Conservation (phyloP, 2,113 vertebrate species). For the Synodontis membranacea region DNA sequence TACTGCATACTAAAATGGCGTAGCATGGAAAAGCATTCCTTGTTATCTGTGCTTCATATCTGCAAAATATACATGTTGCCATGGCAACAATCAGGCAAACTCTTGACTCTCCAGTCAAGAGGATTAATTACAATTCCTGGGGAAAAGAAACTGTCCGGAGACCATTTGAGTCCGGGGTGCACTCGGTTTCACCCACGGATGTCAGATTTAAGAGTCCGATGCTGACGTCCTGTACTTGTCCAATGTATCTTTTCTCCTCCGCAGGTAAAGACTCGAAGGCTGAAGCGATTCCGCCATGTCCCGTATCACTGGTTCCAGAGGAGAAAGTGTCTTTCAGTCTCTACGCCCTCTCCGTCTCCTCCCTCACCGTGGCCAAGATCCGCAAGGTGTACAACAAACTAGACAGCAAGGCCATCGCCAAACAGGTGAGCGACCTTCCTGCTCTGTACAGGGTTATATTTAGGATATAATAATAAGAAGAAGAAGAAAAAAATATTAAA, state of each 20-base stretch:
- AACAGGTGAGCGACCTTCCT: slow-evolving; percentile 80
- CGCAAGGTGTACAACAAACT: slow-evolving; percentile 96
- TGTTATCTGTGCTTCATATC: background rate
- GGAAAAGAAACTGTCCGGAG: background rate
- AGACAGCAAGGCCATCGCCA: slow-evolving; percentile 97
- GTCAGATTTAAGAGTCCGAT: background rate
- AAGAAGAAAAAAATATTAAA: background rate
- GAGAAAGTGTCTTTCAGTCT: slow-evolving; percentile 97
- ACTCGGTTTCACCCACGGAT: background rate
- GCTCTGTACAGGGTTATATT: background rate
- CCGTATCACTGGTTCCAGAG: slow-evolving; percentile 87
- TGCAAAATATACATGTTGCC: background rate
- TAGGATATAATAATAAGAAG: background rate
- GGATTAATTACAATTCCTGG: background rate
- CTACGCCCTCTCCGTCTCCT: slow-evolving; percentile 87
- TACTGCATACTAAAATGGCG: background rate
- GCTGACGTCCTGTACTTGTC: background rate
- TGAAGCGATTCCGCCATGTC: slow-evolving; percentile 76
- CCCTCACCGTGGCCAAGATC: slow-evolving; percentile 93
- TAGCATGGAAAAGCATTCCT: background rate
- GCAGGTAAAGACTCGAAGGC: slow-evolving; percentile 92
- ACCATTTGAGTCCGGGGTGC: background rate
- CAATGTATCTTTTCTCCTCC: background rate
- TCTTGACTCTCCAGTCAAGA: background rate
- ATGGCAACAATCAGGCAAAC: slow-evolving; percentile 24